A percentile compares a stretch with the other conserved stretches of the same genome.
phyloP scores from a whole-genome alignment of 2,113 vertebrate genomes.

The Phasianus colchicus region DNA sequence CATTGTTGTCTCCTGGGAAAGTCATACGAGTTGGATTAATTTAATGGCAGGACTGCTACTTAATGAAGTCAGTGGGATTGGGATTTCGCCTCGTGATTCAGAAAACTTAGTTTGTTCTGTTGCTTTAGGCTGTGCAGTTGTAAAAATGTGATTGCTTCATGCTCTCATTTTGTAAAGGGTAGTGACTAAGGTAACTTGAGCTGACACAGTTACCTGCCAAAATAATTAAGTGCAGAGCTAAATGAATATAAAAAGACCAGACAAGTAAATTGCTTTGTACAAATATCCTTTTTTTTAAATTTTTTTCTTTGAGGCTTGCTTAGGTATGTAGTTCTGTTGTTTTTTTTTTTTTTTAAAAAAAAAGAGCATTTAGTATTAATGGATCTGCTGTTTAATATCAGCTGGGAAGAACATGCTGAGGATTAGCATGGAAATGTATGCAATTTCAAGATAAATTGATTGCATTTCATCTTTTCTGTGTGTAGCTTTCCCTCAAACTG shows the following conservation, averaged over 20 bases:
- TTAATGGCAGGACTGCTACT: neutral
- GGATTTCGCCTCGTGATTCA: neutral
- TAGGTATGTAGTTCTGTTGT: neutral
- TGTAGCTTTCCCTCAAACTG: conserved; percentile 19
- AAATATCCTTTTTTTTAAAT: neutral
- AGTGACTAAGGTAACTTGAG: neutral
- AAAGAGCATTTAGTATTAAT: conserved; percentile 45
- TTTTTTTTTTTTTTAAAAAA: neutral
- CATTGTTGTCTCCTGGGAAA: neutral
- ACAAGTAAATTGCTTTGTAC: neutral
- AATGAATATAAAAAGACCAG: neutral
- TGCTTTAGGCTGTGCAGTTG: neutral
- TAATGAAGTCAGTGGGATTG: neutral
- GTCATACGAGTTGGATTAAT: neutral
- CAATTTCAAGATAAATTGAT: conserved; percentile 20
- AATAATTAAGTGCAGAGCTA: conserved; percentile 24
- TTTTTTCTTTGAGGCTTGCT: neutral
- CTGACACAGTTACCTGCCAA: conserved; percentile 29
- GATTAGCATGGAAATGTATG: neutral
- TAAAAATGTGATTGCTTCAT: neutral
- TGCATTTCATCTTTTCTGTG: neutral
- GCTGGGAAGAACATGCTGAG: neutral
- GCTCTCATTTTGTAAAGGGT: neutral
- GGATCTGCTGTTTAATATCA: neutral
- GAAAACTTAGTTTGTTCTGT: neutral